Evolutionary conservation across 2,113 vertebrate species (phyloP).

Genomic region (Phoenicopterus ruber): DNA sequence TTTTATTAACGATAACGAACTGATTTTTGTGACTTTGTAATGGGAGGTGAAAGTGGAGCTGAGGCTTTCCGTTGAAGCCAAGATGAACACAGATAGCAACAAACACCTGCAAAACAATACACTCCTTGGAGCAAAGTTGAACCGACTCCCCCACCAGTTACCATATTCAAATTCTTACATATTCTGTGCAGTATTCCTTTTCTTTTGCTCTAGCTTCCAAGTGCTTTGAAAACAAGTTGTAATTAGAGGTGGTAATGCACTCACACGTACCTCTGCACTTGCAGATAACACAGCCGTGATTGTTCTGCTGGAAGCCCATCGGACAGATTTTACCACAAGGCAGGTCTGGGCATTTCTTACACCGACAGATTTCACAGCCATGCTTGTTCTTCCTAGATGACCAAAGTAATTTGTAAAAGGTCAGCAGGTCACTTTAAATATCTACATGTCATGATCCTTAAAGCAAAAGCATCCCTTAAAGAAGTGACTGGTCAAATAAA

Average conservation of each 20-base stretch:
- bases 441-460: background rate
- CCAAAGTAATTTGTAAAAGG: slow-evolving; percentile 50
- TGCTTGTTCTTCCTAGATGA: slow-evolving; percentile 89
- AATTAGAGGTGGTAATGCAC: background rate
- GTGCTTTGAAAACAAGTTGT: background rate
- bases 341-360: slow-evolving; percentile 85
- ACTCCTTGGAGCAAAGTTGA: background rate
- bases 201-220: background rate
- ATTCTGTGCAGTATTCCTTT: background rate
- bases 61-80: background rate
- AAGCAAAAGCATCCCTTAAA: background rate
- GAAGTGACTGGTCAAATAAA: background rate
- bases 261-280: slow-evolving; percentile 82
- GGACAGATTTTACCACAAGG: slow-evolving; percentile 85
- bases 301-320: slow-evolving; percentile 84
- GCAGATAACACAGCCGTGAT: slow-evolving; percentile 82
- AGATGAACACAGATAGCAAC: background rate
- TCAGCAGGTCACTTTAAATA: slow-evolving; percentile 41
- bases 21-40: background rate
- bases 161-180: background rate
- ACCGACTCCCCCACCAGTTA: background rate
- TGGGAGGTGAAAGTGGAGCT: background rate
- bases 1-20: background rate
- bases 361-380: slow-evolving; percentile 88
- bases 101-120: background rate